Evolutionary conservation across 2,113 vertebrate species (phyloP), one percentile per base, ranked within the genome.

Genomic region (Ictidomys tridecemlineatus): DNA sequence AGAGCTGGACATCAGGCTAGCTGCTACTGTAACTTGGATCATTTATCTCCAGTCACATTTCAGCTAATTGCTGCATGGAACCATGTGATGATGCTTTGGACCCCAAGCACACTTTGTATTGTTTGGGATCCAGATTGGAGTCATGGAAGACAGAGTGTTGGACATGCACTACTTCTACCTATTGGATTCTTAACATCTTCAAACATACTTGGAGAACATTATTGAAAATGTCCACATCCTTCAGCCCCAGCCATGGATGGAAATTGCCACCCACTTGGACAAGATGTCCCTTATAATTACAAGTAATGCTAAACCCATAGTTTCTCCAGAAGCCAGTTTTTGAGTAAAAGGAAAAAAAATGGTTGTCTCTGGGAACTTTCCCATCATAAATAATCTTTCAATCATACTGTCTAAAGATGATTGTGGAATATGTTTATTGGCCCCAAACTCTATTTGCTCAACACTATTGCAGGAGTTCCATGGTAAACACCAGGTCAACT

Each of bases 331-430:
- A 99, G 95, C 99, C 99, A 0, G 99, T 99, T 98, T 99, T 48
- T 48, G 98, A 69, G 99, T 99, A 98, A 99, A 99, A 97, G 99
- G 99, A 91, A 99, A 91, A 99, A 99, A 98, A 10, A 39, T 99
- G 99, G 99, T 99, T 99, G 98, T 99, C 99, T 83, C 99, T 99
- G 39, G 99, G 99, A 58, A 99, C 99, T 95, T 99, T 99, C 80
- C 99, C 99, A 37, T 99, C 99, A 65, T 99, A 99, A 96, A 99
- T 99, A 97, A 99, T 99, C 98, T 99, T 99, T 89, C 99, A 99
- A 98, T 99, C 99, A 1, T 99, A 99, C 98, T 99, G 99, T 98
- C 99, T 99, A 97, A 99, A 99, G 98, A 99, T 99, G 97, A 99
- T 99, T 76, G 99, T 99, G 93, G 99, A 99, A 98, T 99, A 99